Base-by-base conservation (phyloP, 1,140 invertebrate species). In the Brachionus manjavacas region DNA sequence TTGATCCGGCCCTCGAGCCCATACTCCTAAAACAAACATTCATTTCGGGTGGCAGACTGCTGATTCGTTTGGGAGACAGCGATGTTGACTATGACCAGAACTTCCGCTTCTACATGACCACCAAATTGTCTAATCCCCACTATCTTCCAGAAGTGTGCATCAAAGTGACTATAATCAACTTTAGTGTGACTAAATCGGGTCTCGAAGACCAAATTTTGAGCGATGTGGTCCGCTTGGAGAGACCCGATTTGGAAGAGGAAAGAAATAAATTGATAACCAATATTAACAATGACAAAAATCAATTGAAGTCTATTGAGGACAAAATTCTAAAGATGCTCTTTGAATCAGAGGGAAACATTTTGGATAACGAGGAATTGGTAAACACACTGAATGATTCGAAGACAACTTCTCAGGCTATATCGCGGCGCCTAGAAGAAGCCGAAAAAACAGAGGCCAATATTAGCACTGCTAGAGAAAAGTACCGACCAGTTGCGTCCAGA, bases 401-500 rank as follows among this genome's bases (percentile, higher is more conserved):
- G 95, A 88, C 89, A 64, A 90, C 89, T 25, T 89, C 89, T 20
- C 87, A 87, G 8, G 87, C 88, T 16, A 95, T 96, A 85, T 93
- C 92, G 23, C 92, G 93, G n/a, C 91, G 94, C 60, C 88, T 96
- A 12, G 91, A 92, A 16, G 94, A 95, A 87, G 92, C 94, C 0
- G 94, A 95, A 89, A 91, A 92, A 49, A 95, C 95, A 0, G 95
- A 90, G 84, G 86, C 72, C 2, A 79, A 41, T 23, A 84, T 84
- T 14, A 49, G 35, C n/a, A 43, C 49, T 7, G 72, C 72, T 12
- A 52, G 84, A 49, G 84, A 87, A 84, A 89, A 89, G 79, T 90
- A 90, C 84, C 85, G 87, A 7, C 83, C 87, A 3, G 88, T 90
- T 8, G 89, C 89, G 1, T 87, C 87, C 9, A 86, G 89, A 23